Conservation (phyloP, 2,888 invertebrate genomes). For the Gnatocerus cornutus region DNA sequence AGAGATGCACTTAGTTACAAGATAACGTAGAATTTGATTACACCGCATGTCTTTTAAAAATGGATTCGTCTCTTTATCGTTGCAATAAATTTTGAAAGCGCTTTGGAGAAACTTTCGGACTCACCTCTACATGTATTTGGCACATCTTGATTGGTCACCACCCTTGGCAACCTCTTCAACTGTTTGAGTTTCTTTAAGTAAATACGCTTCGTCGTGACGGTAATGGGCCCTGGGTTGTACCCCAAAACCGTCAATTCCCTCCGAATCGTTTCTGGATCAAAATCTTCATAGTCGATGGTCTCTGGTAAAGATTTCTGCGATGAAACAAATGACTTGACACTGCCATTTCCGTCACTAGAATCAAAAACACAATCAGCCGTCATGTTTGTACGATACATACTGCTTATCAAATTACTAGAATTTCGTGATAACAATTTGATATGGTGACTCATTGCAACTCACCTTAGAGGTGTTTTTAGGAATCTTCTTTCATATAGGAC, state of each 20-base stretch:
- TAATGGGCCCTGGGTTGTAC: conserved; percentile 84
- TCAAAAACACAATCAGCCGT: background rate
- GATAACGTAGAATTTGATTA: too few relatives aligned
- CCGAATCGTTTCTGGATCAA: conserved; percentile 79
- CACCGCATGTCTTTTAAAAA: too few relatives aligned
- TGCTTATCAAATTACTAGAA: conserved; percentile 10
- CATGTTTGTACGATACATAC: background rate
- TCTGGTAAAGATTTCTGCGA: conserved; percentile 72
- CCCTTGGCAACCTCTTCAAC: conserved; percentile 65
- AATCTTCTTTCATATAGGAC: conserved; percentile 80
- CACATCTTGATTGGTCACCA: background rate
- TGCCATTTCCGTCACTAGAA: conserved; percentile 59
- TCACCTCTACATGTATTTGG: conserved; percentile 14
- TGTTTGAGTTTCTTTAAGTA: conserved; percentile 84
- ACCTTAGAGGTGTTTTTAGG: conserved; percentile 74
- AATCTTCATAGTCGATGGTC: conserved; percentile 80
- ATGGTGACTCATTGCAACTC: conserved; percentile 62
- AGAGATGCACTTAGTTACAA: too few relatives aligned
- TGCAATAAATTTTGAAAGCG: too few relatives aligned
- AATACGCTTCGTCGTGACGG: conserved; percentile 81
- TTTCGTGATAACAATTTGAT: conserved; percentile 6
- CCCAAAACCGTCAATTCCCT: conserved; percentile 79
- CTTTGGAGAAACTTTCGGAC: too few relatives aligned
- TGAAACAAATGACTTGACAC: conserved; percentile 59
- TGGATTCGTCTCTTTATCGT: too few relatives aligned